Conservation (phyloP, 2,113 vertebrate genomes). For the Aegotheles bennettii region DNA sequence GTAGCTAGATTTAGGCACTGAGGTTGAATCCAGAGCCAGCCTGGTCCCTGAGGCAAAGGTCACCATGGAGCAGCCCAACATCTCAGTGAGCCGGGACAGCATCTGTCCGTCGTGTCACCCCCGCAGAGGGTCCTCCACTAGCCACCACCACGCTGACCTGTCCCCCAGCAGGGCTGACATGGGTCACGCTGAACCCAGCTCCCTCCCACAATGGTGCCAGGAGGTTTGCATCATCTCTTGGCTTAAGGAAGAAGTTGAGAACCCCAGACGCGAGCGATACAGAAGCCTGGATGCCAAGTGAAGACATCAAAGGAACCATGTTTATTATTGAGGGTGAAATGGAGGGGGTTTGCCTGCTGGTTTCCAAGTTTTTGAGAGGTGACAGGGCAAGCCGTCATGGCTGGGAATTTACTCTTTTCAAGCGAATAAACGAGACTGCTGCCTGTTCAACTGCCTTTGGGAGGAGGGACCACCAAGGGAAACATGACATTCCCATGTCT, state of each 20-base stretch:
- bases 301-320: not conserved
- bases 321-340: not conserved
- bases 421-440: not conserved
- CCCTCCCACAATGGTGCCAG: not conserved
- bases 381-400: not conserved
- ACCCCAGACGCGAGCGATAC: not conserved
- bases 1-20: not conserved
- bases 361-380: not conserved
- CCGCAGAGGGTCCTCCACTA: not conserved
- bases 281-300: not conserved
- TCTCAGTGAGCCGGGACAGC: not conserved
- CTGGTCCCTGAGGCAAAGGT: not conserved
- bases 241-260: not conserved
- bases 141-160: not conserved
- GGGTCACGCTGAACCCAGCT: rapidly evolving
- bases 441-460: not conserved
- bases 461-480: not conserved
- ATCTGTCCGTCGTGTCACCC: not conserved
- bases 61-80: rapidly evolving
- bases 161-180: not conserved
- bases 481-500: not conserved
- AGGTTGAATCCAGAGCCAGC: not conserved
- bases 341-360: not conserved
- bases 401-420: not conserved
- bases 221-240: not conserved